These are phyloP conservation scores for Stenodera caucasica DNA, from an alignment of 2,888 invertebrate genomes.

Conservation along the genomic window DNA sequence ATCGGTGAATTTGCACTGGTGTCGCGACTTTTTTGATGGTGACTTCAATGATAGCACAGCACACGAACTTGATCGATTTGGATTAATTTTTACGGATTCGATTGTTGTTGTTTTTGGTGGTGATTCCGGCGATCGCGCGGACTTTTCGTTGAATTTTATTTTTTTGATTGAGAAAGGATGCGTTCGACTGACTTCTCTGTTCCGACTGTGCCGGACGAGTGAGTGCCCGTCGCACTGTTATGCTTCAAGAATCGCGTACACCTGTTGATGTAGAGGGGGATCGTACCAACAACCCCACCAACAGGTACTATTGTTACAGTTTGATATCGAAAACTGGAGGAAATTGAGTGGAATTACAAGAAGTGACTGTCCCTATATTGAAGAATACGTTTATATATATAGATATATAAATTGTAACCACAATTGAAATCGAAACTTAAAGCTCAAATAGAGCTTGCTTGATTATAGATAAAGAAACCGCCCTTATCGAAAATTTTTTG, in stretches of 20 bases:
- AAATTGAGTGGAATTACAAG: conserved; percentile 37
- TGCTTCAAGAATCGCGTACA: conserved; percentile 57
- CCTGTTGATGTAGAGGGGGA: conserved; percentile 54
- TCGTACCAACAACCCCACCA: conserved; percentile 47
- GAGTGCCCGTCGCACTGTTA: conserved; percentile 55
- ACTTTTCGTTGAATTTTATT: conserved; percentile 17
- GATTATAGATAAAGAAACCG: conserved; percentile 29
- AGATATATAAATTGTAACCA: no score
- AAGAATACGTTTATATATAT: no score
- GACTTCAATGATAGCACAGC: conserved; percentile 32
- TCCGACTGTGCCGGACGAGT: conserved; percentile 57
- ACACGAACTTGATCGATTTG: conserved; percentile 33
- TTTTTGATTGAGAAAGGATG: conserved; percentile 42
- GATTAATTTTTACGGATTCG: conserved; percentile 8
- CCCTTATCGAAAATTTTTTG: not conserved
- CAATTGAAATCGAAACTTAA: conserved; percentile 6
- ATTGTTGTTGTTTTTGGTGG: conserved; percentile 1
- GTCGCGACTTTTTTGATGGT: conserved; percentile 22
- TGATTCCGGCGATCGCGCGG: conserved; percentile 38
- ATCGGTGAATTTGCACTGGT: no score
- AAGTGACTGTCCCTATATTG: conserved; percentile 26
- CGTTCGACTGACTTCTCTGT: conserved; percentile 48
- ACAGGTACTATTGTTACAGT: conserved; percentile 51
- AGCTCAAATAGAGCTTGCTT: not conserved
- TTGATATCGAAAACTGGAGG: conserved; percentile 36